These are phyloP conservation scores for Cosmia trapezina DNA, from an alignment of 2,888 invertebrate genomes.

Conservation along the genomic window DNA sequence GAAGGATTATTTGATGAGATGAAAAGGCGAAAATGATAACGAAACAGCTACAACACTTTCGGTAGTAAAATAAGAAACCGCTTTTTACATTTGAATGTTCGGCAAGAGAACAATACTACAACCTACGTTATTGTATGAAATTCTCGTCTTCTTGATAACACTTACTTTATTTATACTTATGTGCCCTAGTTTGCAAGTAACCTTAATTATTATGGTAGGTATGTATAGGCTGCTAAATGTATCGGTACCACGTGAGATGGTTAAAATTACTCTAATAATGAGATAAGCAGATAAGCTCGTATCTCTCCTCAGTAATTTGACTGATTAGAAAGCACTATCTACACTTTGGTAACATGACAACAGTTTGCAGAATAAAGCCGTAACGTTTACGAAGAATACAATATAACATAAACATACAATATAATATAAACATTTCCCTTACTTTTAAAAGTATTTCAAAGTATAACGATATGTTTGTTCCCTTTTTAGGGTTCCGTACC, in stretches of 20 bases:
- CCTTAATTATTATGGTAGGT: too few species aligned
- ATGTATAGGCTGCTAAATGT: too few species aligned
- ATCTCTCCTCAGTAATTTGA: neutral
- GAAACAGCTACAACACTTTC: neutral
- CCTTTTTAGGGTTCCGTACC: too few species aligned
- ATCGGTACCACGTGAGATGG: neutral
- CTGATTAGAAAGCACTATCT: slow-evolving; percentile 1
- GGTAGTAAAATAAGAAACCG: neutral
- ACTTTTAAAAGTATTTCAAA: neutral
- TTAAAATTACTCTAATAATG: slow-evolving; percentile 1
- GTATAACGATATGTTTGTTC: neutral
- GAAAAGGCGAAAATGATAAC: neutral
- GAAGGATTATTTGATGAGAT: neutral
- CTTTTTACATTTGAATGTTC: too few species aligned
- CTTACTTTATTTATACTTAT: too few species aligned
- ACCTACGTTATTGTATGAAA: too few species aligned
- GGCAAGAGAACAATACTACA: too few species aligned
- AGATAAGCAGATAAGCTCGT: slow-evolving; percentile 26
- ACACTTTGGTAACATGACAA: neutral
- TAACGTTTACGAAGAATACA: neutral
- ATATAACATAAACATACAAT: too few species aligned
- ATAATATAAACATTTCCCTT: neutral
- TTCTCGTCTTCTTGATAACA: too few species aligned
- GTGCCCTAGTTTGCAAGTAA: too few species aligned
- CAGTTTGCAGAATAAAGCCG: neutral